These are phyloP conservation scores for Rhingia campestris DNA, from an alignment of 2,888 invertebrate genomes.

Conservation along the genomic window DNA sequence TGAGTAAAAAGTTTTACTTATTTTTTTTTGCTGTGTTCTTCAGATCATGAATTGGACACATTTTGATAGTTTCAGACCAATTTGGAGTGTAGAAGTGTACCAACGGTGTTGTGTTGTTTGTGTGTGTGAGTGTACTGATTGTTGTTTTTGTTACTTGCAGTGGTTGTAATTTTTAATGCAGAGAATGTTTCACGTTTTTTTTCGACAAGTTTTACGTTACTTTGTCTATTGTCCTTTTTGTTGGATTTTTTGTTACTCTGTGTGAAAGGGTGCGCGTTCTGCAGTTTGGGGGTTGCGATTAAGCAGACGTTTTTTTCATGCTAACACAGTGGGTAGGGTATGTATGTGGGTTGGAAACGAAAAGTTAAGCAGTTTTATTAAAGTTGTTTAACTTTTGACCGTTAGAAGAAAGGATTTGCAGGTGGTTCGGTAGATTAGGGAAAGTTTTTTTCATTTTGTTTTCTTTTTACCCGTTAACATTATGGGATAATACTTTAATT, in stretches of 20 bases:
- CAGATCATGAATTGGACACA: constrained; percentile 70
- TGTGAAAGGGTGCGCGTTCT: constrained; percentile 4
- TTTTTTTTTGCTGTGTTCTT: constrained; percentile 37
- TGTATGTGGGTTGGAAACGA: neutral
- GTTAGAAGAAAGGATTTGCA: constrained; percentile 29
- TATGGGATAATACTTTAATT: constrained; percentile 32
- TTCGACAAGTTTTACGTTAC: constrained; percentile 35
- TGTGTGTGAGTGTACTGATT: constrained; percentile 15
- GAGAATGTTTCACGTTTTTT: constrained; percentile 40
- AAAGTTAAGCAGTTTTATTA: constrained; percentile 56
- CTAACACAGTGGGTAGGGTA: constrained; percentile 4
- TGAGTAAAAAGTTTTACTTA: constrained; percentile 29
- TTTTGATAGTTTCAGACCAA: constrained; percentile 71
- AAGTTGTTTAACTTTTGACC: constrained; percentile 67
- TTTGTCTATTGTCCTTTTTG: constrained; percentile 39
- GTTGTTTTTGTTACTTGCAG: constrained; percentile 35
- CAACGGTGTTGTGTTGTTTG: neutral
- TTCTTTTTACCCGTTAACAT: neutral
- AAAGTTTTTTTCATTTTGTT: neutral
- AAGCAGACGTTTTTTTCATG: constrained; percentile 55
- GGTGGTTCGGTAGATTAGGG: constrained; percentile 23
- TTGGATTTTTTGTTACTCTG: neutral
- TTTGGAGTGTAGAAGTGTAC: constrained; percentile 59
- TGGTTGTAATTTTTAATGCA: constrained; percentile 71
- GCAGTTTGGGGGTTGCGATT: constrained; percentile 55